A percentile compares a stretch with the other conserved stretches of the same genome.
phyloP scores from a whole-genome alignment of 2,797 vertebrate genomes.

The Urosaurus nigricauda region DNA sequence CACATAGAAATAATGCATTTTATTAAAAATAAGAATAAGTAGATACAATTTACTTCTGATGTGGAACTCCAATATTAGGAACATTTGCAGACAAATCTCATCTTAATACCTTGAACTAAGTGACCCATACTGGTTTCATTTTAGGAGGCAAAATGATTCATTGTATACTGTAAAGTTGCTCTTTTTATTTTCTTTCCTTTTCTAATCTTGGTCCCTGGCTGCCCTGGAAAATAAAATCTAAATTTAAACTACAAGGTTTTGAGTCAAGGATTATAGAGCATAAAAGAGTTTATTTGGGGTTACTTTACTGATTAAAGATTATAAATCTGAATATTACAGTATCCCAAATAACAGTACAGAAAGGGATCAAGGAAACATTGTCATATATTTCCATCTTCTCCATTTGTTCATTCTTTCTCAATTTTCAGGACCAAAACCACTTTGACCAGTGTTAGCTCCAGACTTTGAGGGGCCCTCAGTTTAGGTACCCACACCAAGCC shows the following conservation, averaged over 20 bases:
- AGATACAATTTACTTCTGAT: neutral
- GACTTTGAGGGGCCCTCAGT: too few species aligned
- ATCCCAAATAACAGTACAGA: neutral
- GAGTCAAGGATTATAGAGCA: neutral
- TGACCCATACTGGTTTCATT: neutral
- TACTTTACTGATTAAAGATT: neutral
- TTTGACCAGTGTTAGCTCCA: neutral
- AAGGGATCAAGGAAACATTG: too few species aligned
- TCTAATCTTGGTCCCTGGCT: neutral
- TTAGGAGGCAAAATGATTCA: neutral
- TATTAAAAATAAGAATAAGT: neutral
- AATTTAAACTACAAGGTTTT: neutral
- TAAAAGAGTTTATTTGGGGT: neutral
- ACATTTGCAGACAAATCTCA: neutral
- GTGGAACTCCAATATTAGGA: neutral
- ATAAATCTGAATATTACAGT: constrained; percentile 1
- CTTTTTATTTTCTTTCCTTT: neutral
- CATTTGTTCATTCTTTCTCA: neutral
- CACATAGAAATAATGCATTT: neutral
- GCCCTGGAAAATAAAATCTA: neutral
- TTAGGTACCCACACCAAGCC: too few species aligned
- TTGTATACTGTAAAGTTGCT: neutral
- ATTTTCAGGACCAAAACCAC: neutral
- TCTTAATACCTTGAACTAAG: neutral
- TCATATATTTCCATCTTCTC: neutral